Evolutionary conservation across 2,888 invertebrate species (phyloP).

Genomic region (Ophioninae sp.): DNA sequence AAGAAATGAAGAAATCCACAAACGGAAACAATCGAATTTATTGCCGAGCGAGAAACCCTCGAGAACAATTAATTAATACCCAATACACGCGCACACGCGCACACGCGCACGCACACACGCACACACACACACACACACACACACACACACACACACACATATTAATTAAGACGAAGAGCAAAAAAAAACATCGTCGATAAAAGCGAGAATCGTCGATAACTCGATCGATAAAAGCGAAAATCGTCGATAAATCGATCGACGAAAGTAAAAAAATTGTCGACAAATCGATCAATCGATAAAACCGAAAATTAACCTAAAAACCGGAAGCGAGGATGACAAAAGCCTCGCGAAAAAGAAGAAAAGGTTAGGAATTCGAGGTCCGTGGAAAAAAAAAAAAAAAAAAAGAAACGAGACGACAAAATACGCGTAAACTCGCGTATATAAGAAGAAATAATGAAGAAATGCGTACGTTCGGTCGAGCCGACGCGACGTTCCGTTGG

Average conservation of each 20-base stretch:
- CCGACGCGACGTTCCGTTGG: conserved; percentile 76
- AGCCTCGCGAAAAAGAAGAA: not conserved
- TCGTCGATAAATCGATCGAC: too few species aligned
- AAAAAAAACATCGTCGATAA: too few species aligned
- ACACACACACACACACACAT: too few species aligned
- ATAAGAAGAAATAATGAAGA: conserved; percentile 22
- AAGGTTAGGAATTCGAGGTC: conserved; percentile 20
- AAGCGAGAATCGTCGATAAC: too few species aligned
- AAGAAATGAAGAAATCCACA: not conserved
- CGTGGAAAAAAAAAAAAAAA: conserved; percentile 25
- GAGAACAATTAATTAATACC: conserved; percentile 12
- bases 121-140: too few species aligned
- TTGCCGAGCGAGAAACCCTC: conserved; percentile 33
- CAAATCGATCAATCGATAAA: not conserved
- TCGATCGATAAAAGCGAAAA: too few species aligned
- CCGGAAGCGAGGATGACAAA: not conserved
- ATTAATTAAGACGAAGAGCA: too few species aligned
- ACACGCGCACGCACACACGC: too few species aligned
- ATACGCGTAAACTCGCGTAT: not conserved
- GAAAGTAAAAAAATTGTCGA: conserved; percentile 11
- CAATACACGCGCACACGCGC: conserved; percentile 11
- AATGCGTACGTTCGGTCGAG: conserved; percentile 69
- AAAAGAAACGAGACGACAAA: not conserved
- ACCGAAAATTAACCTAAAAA: not conserved
- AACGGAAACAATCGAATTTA: conserved; percentile 57